These are phyloP conservation scores for Carposina sasakii DNA, from an alignment of 1,140 invertebrate species.

Conservation along the genomic window DNA sequence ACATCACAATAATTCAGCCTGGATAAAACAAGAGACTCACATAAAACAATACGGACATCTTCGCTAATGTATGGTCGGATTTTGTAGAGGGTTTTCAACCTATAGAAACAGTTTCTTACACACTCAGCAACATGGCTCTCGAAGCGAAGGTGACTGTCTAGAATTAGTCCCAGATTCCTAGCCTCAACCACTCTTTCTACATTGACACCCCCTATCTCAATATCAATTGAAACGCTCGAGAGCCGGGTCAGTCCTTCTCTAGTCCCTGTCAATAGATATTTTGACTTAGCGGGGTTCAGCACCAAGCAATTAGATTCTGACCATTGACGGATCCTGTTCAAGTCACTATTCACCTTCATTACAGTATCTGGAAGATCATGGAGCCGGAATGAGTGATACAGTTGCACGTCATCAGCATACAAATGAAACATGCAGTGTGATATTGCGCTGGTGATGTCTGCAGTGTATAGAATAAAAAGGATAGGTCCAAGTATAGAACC, in stretches of 20 bases:
- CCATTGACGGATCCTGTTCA: neutral
- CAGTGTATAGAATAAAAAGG: neutral
- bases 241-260: neutral
- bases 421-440: constrained; percentile 3
- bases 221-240: neutral
- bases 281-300: neutral
- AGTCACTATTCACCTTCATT: neutral
- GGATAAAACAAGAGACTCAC: neutral
- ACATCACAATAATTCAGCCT: too few relatives aligned
- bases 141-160: constrained; percentile 5
- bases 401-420: constrained; percentile 11
- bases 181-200: constrained; percentile 1
- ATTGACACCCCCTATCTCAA: neutral
- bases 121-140: neutral
- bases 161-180: constrained; percentile 7
- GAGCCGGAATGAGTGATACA: neutral
- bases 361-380: neutral
- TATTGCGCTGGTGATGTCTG: neutral
- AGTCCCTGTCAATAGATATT: neutral
- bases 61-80: neutral
- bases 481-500: neutral
- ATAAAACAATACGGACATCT: neutral
- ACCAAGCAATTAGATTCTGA: neutral
- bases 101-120: constrained; percentile 6
- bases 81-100: constrained; percentile 4